Evolutionary conservation across 2,113 vertebrate species (phyloP), one percentile per base, ranked within the genome.

Genomic region (Amazona guildingii): DNA sequence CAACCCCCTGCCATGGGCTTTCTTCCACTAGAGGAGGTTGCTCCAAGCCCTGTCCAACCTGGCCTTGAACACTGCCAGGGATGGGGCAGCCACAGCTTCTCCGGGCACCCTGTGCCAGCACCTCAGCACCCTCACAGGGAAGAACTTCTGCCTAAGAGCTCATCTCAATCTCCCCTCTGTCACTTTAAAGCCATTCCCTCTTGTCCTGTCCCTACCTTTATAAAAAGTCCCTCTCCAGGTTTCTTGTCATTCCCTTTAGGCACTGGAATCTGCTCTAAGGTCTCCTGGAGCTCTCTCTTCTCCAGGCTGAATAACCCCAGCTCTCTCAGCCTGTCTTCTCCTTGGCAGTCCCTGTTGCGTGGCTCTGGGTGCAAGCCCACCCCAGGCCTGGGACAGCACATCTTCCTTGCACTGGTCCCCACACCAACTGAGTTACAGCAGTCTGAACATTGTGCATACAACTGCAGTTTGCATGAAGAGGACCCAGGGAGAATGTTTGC

Each of bases 371-470:
- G 51, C 59, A 6, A 51, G 48, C 28, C 19, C 23, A 46, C 16
- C 4, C 43, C 9, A 6, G 16, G 33, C 72, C 43, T 3, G 18
- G 20, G 52, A 7, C n/a, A 63, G 67, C 48, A 24, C 63, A 13
- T 33, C 46, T 13, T 25, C 67, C 55, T 67, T 33, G 14, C 0
- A 0, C 44, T 27, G 35, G 2, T n/a, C 69, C 41, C 57, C n/a
- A 13, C 0, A 0, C 27, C 54, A 33, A 46, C 49, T 14, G 49
- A 46, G 37, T 70, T 59, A 25, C 55, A 41, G 70, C 66, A 90
- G 33, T 41, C 51, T 6, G n/a, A 85, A 23, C 51, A 17, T 8
- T 3, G 3, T 1, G 0, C 17, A 39, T 17, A 1, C 20, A 94
- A 7, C 84, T 31, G 81, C 46, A 8, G 10, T 17, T 37, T 23